These are phyloP conservation scores for Tipula helvola DNA, from an alignment of 2,888 invertebrate species.

Conservation along the genomic window DNA sequence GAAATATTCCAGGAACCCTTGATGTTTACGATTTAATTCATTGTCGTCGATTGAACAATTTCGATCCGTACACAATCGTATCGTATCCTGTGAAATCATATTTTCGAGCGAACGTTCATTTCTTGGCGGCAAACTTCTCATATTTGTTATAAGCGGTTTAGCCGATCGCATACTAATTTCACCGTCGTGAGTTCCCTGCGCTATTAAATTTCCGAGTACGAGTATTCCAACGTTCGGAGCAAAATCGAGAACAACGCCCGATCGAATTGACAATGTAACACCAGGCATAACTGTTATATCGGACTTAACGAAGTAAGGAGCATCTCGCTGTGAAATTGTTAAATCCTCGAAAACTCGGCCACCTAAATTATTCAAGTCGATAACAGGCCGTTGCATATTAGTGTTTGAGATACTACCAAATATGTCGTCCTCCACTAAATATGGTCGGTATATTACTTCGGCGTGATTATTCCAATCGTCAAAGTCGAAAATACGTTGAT, in stretches of 20 bases:
- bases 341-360: constrained; percentile 61
- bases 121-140: constrained; percentile 15
- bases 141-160: constrained; percentile 21
- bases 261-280: constrained; percentile 69
- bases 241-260: constrained; percentile 87
- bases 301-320: constrained; percentile 67
- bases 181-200: constrained; percentile 61
- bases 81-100: constrained; percentile 45
- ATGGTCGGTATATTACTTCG: constrained; percentile 81
- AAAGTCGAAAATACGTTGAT: constrained; percentile 85
- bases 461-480: constrained; percentile 99
- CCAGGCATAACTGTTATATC: constrained; percentile 97
- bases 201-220: constrained; percentile 80
- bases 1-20: constrained; percentile 90
- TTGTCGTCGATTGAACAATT: constrained; percentile 51
- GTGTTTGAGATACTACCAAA: constrained; percentile 64
- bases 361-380: constrained; percentile 57
- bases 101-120: constrained; percentile 41
- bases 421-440: constrained; percentile 61
- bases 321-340: constrained; percentile 45
- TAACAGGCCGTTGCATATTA: constrained; percentile 41
- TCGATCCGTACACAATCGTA: constrained; percentile 65
- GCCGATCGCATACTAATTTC: constrained; percentile 68
- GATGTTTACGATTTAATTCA: constrained; percentile 40
- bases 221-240: constrained; percentile 91